Conservation (phyloP, 2,113 vertebrate genomes). For the Mobula hypostoma region DNA sequence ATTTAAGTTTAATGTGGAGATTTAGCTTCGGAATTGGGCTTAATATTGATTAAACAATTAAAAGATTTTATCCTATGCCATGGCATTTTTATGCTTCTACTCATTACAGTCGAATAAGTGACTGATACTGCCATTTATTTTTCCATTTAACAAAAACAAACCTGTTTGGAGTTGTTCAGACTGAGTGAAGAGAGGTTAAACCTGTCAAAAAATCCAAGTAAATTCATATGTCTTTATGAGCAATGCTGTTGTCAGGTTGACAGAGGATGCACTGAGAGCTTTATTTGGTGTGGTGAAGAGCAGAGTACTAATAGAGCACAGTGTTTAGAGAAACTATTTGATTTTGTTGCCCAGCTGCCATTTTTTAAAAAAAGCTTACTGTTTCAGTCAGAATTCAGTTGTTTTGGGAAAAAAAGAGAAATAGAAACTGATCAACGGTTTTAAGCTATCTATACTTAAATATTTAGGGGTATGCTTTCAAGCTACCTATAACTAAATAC, state of each 20-base stretch:
- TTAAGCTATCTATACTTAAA: background rate
- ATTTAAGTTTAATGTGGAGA: background rate
- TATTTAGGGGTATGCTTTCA: background rate
- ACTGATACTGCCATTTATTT: background rate
- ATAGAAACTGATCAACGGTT: background rate
- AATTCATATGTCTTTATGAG: constrained; percentile 21
- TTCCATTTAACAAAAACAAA: background rate
- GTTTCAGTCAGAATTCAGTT: background rate
- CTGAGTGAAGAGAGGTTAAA: background rate
- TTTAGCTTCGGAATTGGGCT: background rate
- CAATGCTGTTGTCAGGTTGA: constrained; percentile 3
- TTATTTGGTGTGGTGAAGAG: background rate
- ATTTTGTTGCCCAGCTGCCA: background rate
- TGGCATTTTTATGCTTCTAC: background rate
- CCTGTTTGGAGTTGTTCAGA: background rate
- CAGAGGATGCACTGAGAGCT: constrained; percentile 23
- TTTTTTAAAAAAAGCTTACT: background rate
- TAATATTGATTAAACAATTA: background rate
- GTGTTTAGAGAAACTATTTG: background rate
- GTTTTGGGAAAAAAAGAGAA: background rate
- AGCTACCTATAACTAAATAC: background rate
- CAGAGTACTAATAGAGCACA: background rate
- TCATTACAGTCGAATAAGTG: background rate
- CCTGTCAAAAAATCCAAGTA: background rate
- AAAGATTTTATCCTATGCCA: background rate